These are phyloP conservation scores for Chaetops frenatus DNA, from an alignment of 2,113 vertebrate species.

Conservation along the genomic window DNA sequence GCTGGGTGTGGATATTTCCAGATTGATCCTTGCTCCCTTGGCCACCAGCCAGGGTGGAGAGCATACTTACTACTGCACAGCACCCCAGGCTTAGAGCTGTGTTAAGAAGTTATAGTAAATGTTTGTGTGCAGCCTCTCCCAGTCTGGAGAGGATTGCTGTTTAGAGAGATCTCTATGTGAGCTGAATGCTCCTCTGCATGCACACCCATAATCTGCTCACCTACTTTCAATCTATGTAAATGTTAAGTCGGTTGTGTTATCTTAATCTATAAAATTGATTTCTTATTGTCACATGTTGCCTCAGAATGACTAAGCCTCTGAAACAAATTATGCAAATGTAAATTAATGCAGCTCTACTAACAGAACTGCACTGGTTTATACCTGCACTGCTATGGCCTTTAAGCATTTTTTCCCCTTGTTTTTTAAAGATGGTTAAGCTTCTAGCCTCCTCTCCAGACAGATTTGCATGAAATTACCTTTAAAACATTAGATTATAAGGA, in stretches of 20 bases:
- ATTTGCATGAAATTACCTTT: conserved; percentile 4
- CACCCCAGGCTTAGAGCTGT: neutral
- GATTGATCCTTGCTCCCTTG: neutral
- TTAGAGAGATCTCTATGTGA: neutral
- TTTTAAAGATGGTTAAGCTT: neutral
- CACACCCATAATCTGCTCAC: neutral
- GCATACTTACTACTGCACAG: neutral
- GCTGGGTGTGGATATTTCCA: neutral
- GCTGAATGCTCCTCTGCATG: neutral
- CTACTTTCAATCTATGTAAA: neutral
- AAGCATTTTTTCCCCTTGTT: neutral
- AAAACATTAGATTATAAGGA: neutral
- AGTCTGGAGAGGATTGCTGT: neutral
- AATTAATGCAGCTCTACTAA: neutral
- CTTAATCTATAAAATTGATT: neutral
- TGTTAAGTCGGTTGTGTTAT: neutral
- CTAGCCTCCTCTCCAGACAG: neutral
- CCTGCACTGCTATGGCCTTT: neutral
- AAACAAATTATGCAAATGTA: neutral
- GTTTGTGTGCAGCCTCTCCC: neutral
- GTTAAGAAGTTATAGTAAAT: neutral
- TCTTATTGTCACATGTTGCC: neutral
- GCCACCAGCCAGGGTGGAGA: neutral
- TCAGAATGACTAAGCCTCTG: neutral
- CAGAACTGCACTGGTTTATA: neutral